Conservation (phyloP, 2,888 invertebrate species). For the Nudaria mundana region DNA sequence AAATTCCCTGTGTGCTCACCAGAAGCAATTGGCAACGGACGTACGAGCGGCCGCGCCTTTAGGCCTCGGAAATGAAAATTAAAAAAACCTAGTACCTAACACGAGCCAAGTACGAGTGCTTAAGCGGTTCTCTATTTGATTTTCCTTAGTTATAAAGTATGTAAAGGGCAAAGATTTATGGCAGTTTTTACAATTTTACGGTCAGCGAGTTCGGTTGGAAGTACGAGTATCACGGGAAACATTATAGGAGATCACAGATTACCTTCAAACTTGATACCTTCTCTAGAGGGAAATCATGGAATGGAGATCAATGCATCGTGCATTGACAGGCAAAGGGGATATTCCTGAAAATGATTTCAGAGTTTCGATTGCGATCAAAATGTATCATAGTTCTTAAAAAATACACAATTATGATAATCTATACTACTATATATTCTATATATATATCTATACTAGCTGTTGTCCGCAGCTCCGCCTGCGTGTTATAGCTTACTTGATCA, state of each 20-base stretch:
- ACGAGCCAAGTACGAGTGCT: too few relatives aligned
- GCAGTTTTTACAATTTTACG: slow-evolving; percentile 80
- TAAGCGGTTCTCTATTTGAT: slow-evolving; percentile 25
- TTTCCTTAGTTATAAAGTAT: slow-evolving; percentile 36
- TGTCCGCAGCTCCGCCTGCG: too few relatives aligned
- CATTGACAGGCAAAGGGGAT: slow-evolving; percentile 47
- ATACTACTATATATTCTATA: slow-evolving; percentile 17
- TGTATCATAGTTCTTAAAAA: neutral
- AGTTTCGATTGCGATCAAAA: slow-evolving; percentile 10
- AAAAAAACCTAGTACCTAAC: too few relatives aligned
- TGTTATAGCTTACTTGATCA: too few relatives aligned
- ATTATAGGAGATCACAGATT: slow-evolving; percentile 74
- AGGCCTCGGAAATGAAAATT: too few relatives aligned
- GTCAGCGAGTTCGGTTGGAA: slow-evolving; percentile 67
- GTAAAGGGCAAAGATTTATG: slow-evolving; percentile 68
- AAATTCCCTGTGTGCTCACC: too few relatives aligned
- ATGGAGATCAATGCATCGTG: slow-evolving; percentile 62
- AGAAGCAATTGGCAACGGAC: too few relatives aligned
- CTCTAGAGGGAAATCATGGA: slow-evolving; percentile 72
- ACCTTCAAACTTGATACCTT: slow-evolving; percentile 73
- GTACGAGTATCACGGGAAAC: slow-evolving; percentile 65
- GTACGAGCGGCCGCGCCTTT: too few relatives aligned
- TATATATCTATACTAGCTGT: neutral
- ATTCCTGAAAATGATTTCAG: slow-evolving; percentile 30
- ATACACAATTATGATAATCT: slow-evolving; percentile 9